Evolutionary conservation across 2,797 vertebrate species (phyloP).

Genomic region (Notolepis coatsorum): DNA sequence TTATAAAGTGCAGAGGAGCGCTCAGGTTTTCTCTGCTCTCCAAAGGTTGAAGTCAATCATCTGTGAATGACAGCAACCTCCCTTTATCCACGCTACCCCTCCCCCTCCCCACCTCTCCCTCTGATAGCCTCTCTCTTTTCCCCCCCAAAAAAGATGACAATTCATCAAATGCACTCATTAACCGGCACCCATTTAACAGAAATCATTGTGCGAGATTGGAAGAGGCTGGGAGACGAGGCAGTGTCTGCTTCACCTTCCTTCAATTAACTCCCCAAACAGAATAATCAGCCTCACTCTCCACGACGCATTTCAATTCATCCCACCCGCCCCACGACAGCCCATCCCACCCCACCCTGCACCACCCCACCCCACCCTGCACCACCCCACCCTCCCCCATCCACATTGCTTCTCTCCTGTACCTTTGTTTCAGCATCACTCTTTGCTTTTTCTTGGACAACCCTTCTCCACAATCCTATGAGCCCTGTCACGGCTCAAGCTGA

Average conservation of each 20-base stretch:
- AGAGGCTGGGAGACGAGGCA: slow-evolving; percentile 77
- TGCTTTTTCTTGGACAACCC: background rate
- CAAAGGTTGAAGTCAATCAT: slow-evolving; percentile 93
- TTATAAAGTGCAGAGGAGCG: slow-evolving; percentile 75
- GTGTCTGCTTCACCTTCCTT: slow-evolving; percentile 86
- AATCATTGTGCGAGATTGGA: slow-evolving; percentile 91
- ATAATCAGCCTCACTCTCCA: slow-evolving; percentile 85
- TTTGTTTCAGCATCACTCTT: background rate
- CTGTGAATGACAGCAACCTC: slow-evolving; percentile 88
- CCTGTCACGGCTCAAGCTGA: background rate
- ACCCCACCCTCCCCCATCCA: slow-evolving; percentile 1
- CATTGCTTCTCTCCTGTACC: slow-evolving; percentile 10
- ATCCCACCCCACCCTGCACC: slow-evolving; percentile 7
- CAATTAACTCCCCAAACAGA: slow-evolving; percentile 88
- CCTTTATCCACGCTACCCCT: slow-evolving; percentile 36
- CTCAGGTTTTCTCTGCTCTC: slow-evolving; percentile 82
- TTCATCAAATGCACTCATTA: slow-evolving; percentile 89
- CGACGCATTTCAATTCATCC: slow-evolving; percentile 88
- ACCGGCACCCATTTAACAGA: slow-evolving; percentile 90
- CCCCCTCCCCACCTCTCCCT: slow-evolving; percentile 13
- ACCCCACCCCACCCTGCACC: slow-evolving; percentile 60
- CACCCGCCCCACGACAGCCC: slow-evolving; percentile 33
- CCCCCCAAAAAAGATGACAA: slow-evolving; percentile 82
- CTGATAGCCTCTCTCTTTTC: slow-evolving; percentile 9
- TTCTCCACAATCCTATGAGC: background rate